Evolutionary conservation across 2,888 invertebrate species (phyloP), one percentile per base, ranked within the genome.

Genomic region (Ormyrus thymus): DNA sequence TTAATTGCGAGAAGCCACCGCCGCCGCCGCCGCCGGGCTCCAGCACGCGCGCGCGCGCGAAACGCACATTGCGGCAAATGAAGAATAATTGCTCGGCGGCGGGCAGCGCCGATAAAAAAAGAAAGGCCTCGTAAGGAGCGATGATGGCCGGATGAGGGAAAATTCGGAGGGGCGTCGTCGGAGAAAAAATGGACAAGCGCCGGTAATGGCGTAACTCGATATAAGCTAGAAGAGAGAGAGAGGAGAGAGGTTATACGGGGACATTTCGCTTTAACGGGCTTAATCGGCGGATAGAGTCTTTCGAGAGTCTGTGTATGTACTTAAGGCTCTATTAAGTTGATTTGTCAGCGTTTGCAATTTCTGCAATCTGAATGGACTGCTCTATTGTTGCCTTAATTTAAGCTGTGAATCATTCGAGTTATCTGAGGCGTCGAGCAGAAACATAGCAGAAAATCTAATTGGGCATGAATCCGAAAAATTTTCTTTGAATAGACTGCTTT

Each of bases 1-100:
- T 80, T 80, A 80, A 80, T 80, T 70, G 77, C 73, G 55, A 69
- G 70, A 10, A 64, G 15, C 64, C 70, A 70, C 76, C 64, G n/a
- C n/a, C 43, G 45, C 66, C n/a, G n/a, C n/a, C n/a, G n/a, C n/a
- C 29, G 29, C 29, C 29, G 29, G 29, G 29, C 29, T 29, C 29
- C 29, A 29, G 29, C 29, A 29, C 29, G n/a, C n/a, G 58, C 11
- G 55, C 50, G 65, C 6, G 46, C 45, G 11, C 46, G 48, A 62
- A 29, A 50, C 48, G 55, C 59, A 55, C 51, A 46, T 51, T 29
- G 50, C 15, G 29, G 56, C 59, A 73, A 80, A 80, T 73, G 76
- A 80, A 77, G 77, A 80, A 55, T 77, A 73, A 80, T 80, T 72
- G 71, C 46, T 15, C 53, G n/a, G 45, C 29, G 29, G 29, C 29